Percentiles rank a stretch among this genome's conserved stretches.
phyloP scores from a whole-genome alignment of 2,113 vertebrate species.

The Lathamus discolor region DNA sequence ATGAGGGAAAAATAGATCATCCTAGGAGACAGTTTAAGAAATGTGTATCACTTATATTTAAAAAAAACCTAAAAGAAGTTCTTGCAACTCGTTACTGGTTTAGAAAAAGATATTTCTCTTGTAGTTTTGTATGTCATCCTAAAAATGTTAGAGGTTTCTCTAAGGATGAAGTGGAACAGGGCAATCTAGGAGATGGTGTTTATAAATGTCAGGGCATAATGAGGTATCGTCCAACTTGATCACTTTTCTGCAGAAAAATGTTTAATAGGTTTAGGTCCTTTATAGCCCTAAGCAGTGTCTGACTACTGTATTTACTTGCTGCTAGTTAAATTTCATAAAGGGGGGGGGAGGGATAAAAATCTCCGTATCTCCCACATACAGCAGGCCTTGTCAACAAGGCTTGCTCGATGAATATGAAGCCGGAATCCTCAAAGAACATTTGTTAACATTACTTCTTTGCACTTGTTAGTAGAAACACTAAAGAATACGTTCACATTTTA shows the following conservation, averaged over 20 bases:
- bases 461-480: background rate
- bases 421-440: background rate
- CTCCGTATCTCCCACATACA: fast-evolving
- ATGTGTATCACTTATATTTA: background rate
- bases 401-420: background rate
- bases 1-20: background rate
- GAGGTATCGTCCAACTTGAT: background rate
- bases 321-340: background rate
- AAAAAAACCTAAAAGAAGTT: background rate
- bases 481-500: fast-evolving
- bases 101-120: background rate
- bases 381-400: background rate
- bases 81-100: background rate
- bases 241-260: background rate
- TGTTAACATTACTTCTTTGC: background rate
- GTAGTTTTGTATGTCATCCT: background rate
- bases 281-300: background rate
- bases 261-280: background rate
- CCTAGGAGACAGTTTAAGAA: background rate
- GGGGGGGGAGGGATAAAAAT: background rate
- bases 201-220: background rate
- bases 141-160: background rate
- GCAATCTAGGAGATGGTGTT: background rate
- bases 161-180: background rate
- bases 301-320: background rate